Evolutionary conservation across 2,888 invertebrate genomes (phyloP).

Genomic region (Sinohyriopsis cumingii): DNA sequence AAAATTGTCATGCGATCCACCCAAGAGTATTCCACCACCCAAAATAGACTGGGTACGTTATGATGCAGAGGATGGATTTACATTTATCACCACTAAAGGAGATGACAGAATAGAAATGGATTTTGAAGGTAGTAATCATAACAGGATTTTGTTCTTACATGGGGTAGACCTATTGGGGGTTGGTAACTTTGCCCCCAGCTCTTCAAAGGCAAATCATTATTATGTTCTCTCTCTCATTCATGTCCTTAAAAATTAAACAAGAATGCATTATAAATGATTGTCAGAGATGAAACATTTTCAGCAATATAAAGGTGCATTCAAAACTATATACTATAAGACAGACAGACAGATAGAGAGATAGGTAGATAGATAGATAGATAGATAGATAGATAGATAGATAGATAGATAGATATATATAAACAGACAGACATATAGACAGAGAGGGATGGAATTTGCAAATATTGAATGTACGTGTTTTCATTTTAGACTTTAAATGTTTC

Average conservation of each 20-base stretch:
- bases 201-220: neutral
- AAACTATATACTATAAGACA: no score
- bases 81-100: conserved; percentile 19
- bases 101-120: conserved; percentile 93
- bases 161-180: no score
- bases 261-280: no score
- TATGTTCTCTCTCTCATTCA: neutral
- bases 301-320: no score
- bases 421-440: no score
- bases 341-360: no score
- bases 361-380: no score
- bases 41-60: conserved; percentile 25
- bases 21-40: conserved; percentile 31
- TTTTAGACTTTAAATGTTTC: conserved; percentile 15
- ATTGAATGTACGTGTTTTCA: neutral
- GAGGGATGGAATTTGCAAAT: neutral
- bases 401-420: no score
- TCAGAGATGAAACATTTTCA: no score
- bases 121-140: conserved; percentile 77
- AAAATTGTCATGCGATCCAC: conserved; percentile 35
- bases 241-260: no score
- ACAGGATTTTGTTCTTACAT: neutral
- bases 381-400: no score
- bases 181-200: neutral
- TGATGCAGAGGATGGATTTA: conserved; percentile 17